Percentiles rank a stretch among this genome's conserved stretches.
Conservation (phyloP, 2,113 vertebrate species). For the Corythornis cristatus region DNA sequence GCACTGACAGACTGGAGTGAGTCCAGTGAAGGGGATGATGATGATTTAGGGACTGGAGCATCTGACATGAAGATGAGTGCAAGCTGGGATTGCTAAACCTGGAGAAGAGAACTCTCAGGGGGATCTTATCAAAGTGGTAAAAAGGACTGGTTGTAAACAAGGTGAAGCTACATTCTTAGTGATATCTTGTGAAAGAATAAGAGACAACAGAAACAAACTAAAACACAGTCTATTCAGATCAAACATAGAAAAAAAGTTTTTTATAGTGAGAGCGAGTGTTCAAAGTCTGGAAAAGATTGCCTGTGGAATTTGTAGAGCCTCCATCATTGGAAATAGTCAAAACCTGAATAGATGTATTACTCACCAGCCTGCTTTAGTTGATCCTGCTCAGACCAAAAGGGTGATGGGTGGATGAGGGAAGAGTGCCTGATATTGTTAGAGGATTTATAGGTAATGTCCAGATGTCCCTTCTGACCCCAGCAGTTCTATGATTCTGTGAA, state of each 20-base stretch:
- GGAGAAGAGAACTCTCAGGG: not conserved
- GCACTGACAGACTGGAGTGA: not conserved
- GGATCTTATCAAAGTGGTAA: not conserved
- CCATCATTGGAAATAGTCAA: not conserved
- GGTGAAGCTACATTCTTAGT: not conserved
- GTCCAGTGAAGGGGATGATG: not conserved
- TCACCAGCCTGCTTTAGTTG: not conserved
- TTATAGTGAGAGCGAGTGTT: not conserved
- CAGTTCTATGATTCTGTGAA: not conserved
- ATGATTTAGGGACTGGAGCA: not conserved
- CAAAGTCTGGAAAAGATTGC: not conserved
- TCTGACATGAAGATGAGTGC: not conserved
- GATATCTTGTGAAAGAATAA: not conserved
- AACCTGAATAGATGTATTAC: not conserved
- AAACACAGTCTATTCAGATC: not conserved
- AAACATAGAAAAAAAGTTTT: not conserved
- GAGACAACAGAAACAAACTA: not conserved
- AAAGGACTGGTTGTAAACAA: not conserved
- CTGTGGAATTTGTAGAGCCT: fast-evolving
- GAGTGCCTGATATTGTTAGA: not conserved
- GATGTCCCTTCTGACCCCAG: not conserved
- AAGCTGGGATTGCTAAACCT: not conserved
- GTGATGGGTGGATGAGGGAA: not conserved
- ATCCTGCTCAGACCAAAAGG: not conserved
- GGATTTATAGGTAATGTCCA: not conserved